A percentile compares a stretch with the other conserved stretches of the same genome.
Evolutionary conservation across 2,888 invertebrate species (phyloP).

Genomic region (Noctua fimbriata): DNA sequence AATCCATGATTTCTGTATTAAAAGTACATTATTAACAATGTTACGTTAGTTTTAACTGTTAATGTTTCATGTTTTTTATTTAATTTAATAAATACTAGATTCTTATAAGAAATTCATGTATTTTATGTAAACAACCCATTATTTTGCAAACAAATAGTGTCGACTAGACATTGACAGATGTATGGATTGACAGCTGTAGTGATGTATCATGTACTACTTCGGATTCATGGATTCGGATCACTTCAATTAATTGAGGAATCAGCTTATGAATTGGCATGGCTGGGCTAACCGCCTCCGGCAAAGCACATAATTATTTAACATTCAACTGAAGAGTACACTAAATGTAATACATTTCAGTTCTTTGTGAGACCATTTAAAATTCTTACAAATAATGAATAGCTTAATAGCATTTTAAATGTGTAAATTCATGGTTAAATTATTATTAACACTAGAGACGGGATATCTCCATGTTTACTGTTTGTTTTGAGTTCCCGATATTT

Average conservation of each 20-base stretch:
- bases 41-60: accelerated
- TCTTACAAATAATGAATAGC: too few relatives aligned
- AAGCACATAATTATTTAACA: not conserved
- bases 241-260: not conserved
- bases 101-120: not conserved
- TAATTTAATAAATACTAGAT: not conserved
- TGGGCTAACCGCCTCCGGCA: not conserved
- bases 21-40: not conserved
- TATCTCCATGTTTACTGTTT: too few relatives aligned
- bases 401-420: too few relatives aligned
- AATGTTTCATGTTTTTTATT: not conserved
- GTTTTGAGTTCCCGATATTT: too few relatives aligned
- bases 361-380: too few relatives aligned
- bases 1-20: constrained; percentile 51
- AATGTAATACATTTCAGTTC: too few relatives aligned
- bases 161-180: not conserved
- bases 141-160: constrained; percentile 6
- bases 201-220: not conserved
- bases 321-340: too few relatives aligned
- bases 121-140: not conserved
- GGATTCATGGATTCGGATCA: not conserved
- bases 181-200: constrained; percentile 3
- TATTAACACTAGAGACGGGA: too few relatives aligned
- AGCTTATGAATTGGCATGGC: not conserved
- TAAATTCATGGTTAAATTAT: too few relatives aligned